phyloP scores from a whole-genome alignment of 2,888 invertebrate genomes.

The Metalampra italica region DNA sequence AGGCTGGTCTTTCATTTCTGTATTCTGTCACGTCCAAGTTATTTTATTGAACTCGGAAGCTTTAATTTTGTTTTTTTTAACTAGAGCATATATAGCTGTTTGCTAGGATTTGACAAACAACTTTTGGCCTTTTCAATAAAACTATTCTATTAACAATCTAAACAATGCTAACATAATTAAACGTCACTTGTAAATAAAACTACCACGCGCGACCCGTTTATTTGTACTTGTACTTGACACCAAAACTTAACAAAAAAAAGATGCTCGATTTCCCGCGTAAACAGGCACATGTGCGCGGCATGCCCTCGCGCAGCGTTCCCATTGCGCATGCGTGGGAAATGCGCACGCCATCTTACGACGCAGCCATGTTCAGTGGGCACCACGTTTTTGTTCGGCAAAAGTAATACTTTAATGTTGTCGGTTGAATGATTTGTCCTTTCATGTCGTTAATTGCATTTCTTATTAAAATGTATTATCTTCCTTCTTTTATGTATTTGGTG shows the following conservation, averaged over 20 bases:
- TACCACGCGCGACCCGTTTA: slow-evolving; percentile 13
- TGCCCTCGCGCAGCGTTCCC: slow-evolving; percentile 38
- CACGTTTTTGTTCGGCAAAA: slow-evolving; percentile 44
- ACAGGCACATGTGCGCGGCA: slow-evolving; percentile 54
- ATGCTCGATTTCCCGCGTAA: slow-evolving; percentile 55
- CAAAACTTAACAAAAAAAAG: slow-evolving; percentile 37
- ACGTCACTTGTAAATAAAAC: too few relatives aligned
- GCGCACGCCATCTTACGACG: slow-evolving; percentile 44
- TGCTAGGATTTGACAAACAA: too few relatives aligned
- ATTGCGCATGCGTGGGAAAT: slow-evolving; percentile 67
- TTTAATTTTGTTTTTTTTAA: too few relatives aligned
- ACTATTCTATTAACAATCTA: too few relatives aligned
- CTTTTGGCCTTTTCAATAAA: too few relatives aligned
- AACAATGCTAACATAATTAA: too few relatives aligned
- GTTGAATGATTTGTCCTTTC: background rate
- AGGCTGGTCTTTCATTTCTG: too few relatives aligned
- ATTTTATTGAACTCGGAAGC: too few relatives aligned
- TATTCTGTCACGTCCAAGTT: too few relatives aligned
- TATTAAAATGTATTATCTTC: too few relatives aligned
- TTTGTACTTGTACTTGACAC: slow-evolving; percentile 35
- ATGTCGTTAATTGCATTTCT: background rate
- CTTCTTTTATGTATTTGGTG: too few relatives aligned
- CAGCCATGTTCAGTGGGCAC: slow-evolving; percentile 39
- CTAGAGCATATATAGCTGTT: too few relatives aligned
- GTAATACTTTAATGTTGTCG: slow-evolving; percentile 22